These are phyloP conservation scores for Zele albiditarsus DNA, from an alignment of 2,888 invertebrate genomes.

Conservation along the genomic window DNA sequence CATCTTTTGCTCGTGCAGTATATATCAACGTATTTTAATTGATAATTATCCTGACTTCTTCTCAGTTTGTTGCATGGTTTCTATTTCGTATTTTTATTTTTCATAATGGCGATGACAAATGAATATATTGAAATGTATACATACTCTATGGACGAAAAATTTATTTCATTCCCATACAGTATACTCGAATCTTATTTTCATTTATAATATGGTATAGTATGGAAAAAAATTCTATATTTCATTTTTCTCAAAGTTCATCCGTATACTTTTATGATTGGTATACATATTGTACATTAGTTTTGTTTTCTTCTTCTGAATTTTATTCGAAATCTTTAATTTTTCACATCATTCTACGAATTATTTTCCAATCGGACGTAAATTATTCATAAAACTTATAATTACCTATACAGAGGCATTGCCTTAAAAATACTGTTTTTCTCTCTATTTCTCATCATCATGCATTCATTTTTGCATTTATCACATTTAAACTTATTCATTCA, in stretches of 20 bases:
- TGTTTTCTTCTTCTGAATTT: no score
- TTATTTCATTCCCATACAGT: not conserved
- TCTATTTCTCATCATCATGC: constrained; percentile 32
- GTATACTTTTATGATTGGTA: not conserved
- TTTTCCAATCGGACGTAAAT: not conserved
- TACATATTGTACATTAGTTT: not conserved
- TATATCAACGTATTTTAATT: not conserved
- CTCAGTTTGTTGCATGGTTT: not conserved
- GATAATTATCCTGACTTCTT: not conserved
- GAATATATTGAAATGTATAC: not conserved
- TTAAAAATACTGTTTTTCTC: constrained; percentile 58
- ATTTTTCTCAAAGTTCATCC: not conserved
- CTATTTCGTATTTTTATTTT: not conserved
- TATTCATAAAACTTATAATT: constrained; percentile 49
- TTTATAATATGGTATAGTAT: no score
- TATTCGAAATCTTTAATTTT: not conserved
- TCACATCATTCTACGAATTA: not conserved
- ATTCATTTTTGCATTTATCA: constrained; percentile 4
- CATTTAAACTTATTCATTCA: constrained; percentile 5
- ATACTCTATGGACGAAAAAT: not conserved
- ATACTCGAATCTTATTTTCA: not conserved
- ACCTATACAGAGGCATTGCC: constrained; percentile 54
- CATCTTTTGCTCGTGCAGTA: constrained; percentile 35
- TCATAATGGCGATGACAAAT: not conserved
- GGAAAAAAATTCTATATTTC: not conserved